Evolutionary conservation across 2,888 invertebrate species (phyloP).

Genomic region (Ashinkailepas kermadecensis): DNA sequence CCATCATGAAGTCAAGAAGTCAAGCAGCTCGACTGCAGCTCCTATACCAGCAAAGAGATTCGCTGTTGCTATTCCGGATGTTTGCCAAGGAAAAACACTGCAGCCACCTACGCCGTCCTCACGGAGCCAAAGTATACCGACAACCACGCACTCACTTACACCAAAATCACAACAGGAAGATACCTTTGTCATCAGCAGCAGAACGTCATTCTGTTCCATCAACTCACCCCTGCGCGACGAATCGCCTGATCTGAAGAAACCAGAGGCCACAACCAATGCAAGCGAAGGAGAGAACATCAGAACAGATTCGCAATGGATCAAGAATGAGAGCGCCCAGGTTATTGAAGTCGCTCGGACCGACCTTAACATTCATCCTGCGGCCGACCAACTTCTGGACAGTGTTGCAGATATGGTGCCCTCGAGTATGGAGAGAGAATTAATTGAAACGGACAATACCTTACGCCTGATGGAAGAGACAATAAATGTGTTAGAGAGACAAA

Average conservation of each 20-base stretch:
- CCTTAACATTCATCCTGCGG: too few species aligned
- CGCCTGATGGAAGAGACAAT: constrained; percentile 1
- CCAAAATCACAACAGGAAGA: background rate
- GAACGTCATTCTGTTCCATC: background rate
- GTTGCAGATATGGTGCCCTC: background rate
- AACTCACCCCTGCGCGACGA: background rate
- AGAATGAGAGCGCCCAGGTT: too few species aligned
- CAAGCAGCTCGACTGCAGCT: background rate
- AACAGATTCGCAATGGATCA: too few species aligned
- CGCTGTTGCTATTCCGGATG: background rate
- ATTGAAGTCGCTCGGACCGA: too few species aligned
- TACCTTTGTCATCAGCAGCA: background rate
- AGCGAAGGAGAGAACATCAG: too few species aligned
- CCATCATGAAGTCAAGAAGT: background rate
- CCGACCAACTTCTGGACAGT: background rate
- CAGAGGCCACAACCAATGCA: background rate
- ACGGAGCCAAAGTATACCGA: background rate
- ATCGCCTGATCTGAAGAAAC: background rate
- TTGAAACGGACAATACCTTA: background rate
- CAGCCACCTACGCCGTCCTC: background rate
- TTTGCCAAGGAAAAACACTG: background rate
- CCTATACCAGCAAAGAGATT: background rate
- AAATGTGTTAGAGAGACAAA: background rate
- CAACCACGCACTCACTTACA: background rate
- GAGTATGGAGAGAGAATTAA: background rate